phyloP scores from a whole-genome alignment of 30 jellyfish, hydroid and myxozoan species.

The Aurelia coerulea region DNA sequence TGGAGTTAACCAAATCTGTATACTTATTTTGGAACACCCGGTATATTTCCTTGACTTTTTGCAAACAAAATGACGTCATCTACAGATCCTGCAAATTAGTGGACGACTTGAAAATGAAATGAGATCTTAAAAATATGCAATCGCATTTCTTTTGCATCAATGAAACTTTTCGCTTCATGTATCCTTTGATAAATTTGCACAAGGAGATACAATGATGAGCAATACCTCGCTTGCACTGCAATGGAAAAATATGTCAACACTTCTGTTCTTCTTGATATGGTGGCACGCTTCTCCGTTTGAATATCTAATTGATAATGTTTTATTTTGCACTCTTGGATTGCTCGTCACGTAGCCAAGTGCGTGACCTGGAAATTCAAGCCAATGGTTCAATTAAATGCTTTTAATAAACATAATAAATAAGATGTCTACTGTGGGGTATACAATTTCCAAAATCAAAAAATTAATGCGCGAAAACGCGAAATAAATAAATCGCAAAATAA shows the following conservation, averaged over 20 bases:
- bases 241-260: slow-evolving; percentile 63
- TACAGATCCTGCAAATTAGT: no score
- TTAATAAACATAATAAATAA: neutral
- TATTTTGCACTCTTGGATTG: slow-evolving; percentile 41
- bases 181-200: no score
- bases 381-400: neutral
- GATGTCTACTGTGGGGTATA: no score
- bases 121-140: no score
- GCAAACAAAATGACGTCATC: no score
- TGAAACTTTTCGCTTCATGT: no score
- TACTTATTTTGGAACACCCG: no score
- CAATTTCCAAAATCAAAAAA: neutral
- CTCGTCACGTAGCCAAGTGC: slow-evolving; percentile 61
- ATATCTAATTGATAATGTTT: slow-evolving; percentile 41
- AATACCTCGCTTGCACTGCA: slow-evolving; percentile 76
- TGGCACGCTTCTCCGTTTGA: slow-evolving; percentile 71
- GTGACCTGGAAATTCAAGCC: slow-evolving; percentile 58
- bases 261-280: slow-evolving; percentile 50
- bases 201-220: no score
- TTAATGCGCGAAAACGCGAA: neutral
- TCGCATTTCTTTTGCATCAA: no score
- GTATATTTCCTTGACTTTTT: no score
- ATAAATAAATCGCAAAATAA: neutral
- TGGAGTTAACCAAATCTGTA: no score
- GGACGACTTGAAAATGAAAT: no score